Evolutionary conservation across 1,140 invertebrate species (phyloP), one percentile per base, ranked within the genome.

Genomic region (Metaphire vulgaris): DNA sequence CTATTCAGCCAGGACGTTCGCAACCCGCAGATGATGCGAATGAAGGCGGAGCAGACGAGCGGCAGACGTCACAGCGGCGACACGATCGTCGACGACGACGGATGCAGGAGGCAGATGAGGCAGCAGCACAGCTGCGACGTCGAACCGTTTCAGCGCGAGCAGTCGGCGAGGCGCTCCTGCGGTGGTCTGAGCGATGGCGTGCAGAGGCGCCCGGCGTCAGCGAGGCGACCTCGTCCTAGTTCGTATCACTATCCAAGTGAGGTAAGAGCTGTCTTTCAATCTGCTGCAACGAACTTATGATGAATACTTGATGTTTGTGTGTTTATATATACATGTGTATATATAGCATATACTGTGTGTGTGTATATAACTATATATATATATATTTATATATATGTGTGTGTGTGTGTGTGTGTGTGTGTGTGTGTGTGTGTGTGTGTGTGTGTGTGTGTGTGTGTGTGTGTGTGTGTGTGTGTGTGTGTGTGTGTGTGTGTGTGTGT

Each of bases 1-100:
- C 68, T 77, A n/a, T 77, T 77, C 56, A 74, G 72, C 65, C 41
- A 56, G 41, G 41, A 56, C 21, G 41, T 56, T 21, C 41, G 21
- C 21, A 56, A 56, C 21, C 41, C 41, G 41, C 41, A 56, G 21
- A 21, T 56, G 41, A 56, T 56, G 41, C 41, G 41, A 12, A 6
- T 56, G 6, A 56, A 21, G 41, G 6, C 41, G 41, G 41, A 56
- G 21, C 41, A 56, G 41, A 12, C 41, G 21, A 21, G 6, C 41
- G 6, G 41, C 41, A 6, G 41, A 21, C 21, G 6, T 6, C 6
- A 21, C 21, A 21, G 41, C 21, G 41, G 41, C 21, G 41, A 56
- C 21, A 12, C 21, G 6, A 21, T 6, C 6, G 41, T 12, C 6
- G 6, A 12, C 21, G 41, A 56, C 41, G 6, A 12, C 41, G n/a